These are phyloP conservation scores for Trissolcus basalis DNA, from an alignment of 1,140 invertebrate genomes.

Conservation along the genomic window DNA sequence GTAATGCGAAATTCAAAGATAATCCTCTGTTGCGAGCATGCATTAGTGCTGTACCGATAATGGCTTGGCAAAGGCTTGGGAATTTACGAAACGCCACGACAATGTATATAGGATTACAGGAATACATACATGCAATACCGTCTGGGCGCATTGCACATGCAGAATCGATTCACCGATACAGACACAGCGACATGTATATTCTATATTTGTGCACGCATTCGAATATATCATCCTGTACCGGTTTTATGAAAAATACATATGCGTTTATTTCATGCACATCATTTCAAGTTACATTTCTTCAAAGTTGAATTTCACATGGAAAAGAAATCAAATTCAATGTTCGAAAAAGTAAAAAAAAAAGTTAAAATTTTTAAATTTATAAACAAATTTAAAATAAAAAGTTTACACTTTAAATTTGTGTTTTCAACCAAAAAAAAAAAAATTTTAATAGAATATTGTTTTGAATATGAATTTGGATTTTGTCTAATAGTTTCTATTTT, in stretches of 20 bases:
- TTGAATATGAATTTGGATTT: too few species aligned
- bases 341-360: too few species aligned
- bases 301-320: too few species aligned
- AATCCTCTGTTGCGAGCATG: slow-evolving; percentile 64
- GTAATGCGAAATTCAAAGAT: slow-evolving; percentile 59
- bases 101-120: slow-evolving; percentile 57
- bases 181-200: slow-evolving; percentile 33
- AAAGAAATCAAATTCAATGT: too few species aligned
- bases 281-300: neutral
- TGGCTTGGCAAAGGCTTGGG: slow-evolving; percentile 61
- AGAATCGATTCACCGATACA: slow-evolving; percentile 56
- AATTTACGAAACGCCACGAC: slow-evolving; percentile 65
- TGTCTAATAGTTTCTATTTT: too few species aligned
- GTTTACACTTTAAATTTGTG: too few species aligned
- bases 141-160: slow-evolving; percentile 46
- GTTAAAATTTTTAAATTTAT: too few species aligned
- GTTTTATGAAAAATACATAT: slow-evolving; percentile 1
- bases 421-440: too few species aligned
- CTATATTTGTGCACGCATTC: slow-evolving; percentile 43
- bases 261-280: neutral
- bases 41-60: slow-evolving; percentile 65
- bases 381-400: too few species aligned
- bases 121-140: slow-evolving; percentile 49
- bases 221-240: slow-evolving; percentile 1
- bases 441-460: too few species aligned